These are phyloP conservation scores for Drosophila nigricruria DNA, from an alignment of 2,888 invertebrate genomes.

Conservation along the genomic window DNA sequence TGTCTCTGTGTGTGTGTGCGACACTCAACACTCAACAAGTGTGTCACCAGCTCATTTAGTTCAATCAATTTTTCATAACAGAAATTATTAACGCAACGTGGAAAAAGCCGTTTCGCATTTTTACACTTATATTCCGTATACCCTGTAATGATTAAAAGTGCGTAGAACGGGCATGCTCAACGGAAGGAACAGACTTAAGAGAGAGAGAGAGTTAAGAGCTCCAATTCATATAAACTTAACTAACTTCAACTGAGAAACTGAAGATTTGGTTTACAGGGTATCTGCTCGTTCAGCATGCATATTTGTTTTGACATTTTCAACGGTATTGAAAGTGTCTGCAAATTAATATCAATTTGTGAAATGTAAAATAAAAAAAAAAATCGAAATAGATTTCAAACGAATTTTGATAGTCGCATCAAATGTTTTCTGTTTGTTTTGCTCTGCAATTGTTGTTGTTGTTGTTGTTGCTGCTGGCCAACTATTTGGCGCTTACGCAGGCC, in stretches of 20 bases:
- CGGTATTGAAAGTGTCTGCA: conserved; percentile 79
- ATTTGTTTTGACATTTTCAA: not conserved
- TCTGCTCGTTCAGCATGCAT: not conserved
- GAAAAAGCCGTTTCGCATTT: conserved; percentile 50
- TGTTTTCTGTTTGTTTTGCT: conserved; percentile 46
- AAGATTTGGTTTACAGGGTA: not conserved
- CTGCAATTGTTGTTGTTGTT: conserved; percentile 42
- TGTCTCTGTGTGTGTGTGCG: conserved; percentile 16
- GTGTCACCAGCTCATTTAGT: conserved; percentile 82
- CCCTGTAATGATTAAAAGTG: conserved; percentile 19
- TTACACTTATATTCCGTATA: conserved; percentile 55
- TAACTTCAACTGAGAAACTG: not conserved
- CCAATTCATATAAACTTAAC: not conserved
- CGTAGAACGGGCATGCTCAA: not conserved
- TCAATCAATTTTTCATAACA: conserved; percentile 82
- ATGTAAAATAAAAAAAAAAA: conserved; percentile 9
- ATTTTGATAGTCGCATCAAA: conserved; percentile 60
- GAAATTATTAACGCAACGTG: conserved; percentile 78
- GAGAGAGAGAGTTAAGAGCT: not conserved
- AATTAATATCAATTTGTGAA: conserved; percentile 79
- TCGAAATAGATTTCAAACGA: conserved; percentile 35
- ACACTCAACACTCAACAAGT: conserved; percentile 71
- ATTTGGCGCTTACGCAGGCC: conserved; percentile 74
- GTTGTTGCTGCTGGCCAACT: conserved; percentile 47
- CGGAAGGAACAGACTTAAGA: too few relatives aligned